phyloP scores from a whole-genome alignment of 2,888 invertebrate genomes.

The Caenorhabditis zanzibari region DNA sequence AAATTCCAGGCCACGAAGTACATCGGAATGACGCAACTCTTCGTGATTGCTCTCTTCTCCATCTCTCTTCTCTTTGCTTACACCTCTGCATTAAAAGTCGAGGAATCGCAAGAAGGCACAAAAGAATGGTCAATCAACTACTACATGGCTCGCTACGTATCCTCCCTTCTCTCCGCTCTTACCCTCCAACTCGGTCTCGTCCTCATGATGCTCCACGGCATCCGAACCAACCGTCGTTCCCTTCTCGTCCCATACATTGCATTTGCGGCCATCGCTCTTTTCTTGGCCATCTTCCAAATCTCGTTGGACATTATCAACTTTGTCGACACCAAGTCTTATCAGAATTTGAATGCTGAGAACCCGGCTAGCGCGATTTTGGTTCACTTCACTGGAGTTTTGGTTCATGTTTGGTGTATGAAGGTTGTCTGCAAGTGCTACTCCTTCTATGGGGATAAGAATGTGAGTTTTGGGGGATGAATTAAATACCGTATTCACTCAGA shows the following conservation, averaged over 20 bases:
- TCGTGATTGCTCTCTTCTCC: slow-evolving; percentile 79
- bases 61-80: slow-evolving; percentile 74
- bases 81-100: slow-evolving; percentile 52
- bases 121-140: slow-evolving; percentile 57
- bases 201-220: slow-evolving; percentile 81
- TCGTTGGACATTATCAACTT: slow-evolving; percentile 74
- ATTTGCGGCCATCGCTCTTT: slow-evolving; percentile 77
- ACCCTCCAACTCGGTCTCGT: slow-evolving; percentile 73
- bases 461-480: slow-evolving; percentile 46
- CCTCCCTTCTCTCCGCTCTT: slow-evolving; percentile 73
- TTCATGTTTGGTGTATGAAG: slow-evolving; percentile 82
- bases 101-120: slow-evolving; percentile 32
- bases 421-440: slow-evolving; percentile 83
- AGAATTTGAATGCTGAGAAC: slow-evolving; percentile 41
- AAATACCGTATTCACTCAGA: too few relatives aligned
- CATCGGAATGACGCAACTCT: slow-evolving; percentile 81
- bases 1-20: slow-evolving; percentile 78
- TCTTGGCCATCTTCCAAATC: slow-evolving; percentile 74
- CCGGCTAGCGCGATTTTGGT: slow-evolving; percentile 64
- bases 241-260: slow-evolving; percentile 81
- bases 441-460: slow-evolving; percentile 82
- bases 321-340: slow-evolving; percentile 66
- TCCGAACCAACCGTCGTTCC: slow-evolving; percentile 76
- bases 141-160: slow-evolving; percentile 69
- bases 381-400: slow-evolving; percentile 79